Percentiles rank a stretch among this genome's conserved stretches.
phyloP scores from a whole-genome alignment of 2,888 invertebrate genomes.

The Rotaria magnacalcarata region DNA sequence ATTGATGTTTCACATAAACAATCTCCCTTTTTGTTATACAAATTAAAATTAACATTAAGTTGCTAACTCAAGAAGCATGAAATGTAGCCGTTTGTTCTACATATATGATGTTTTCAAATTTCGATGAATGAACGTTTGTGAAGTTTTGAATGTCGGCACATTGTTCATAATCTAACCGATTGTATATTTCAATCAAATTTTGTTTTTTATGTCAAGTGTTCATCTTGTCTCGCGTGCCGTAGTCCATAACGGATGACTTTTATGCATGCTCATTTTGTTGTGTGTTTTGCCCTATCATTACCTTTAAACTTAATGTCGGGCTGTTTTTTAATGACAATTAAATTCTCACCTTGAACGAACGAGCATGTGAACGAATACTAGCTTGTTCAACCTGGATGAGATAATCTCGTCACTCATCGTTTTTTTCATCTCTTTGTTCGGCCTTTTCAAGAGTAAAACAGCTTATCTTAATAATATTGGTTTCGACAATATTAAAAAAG shows the following conservation, averaged over 20 bases:
- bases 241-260: neutral
- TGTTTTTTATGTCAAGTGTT: neutral
- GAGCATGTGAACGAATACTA: neutral
- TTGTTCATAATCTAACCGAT: neutral
- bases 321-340: neutral
- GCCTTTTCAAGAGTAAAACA: neutral
- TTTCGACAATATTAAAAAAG: neutral
- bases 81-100: slow-evolving; percentile 14
- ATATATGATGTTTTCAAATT: neutral
- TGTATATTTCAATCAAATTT: slow-evolving; percentile 15
- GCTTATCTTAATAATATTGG: neutral
- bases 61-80: neutral
- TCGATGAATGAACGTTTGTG: neutral
- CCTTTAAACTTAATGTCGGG: neutral
- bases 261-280: neutral
- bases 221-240: neutral
- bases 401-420: neutral
- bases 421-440: neutral
- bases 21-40: neutral
- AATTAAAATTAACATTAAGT: slow-evolving; percentile 2
- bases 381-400: slow-evolving; percentile 3
- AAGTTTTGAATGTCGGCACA: neutral
- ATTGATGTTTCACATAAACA: neutral
- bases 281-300: neutral
- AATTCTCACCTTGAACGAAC: neutral